Evolutionary conservation across 2,888 invertebrate genomes (phyloP).

Genomic region (Boloria selene): DNA sequence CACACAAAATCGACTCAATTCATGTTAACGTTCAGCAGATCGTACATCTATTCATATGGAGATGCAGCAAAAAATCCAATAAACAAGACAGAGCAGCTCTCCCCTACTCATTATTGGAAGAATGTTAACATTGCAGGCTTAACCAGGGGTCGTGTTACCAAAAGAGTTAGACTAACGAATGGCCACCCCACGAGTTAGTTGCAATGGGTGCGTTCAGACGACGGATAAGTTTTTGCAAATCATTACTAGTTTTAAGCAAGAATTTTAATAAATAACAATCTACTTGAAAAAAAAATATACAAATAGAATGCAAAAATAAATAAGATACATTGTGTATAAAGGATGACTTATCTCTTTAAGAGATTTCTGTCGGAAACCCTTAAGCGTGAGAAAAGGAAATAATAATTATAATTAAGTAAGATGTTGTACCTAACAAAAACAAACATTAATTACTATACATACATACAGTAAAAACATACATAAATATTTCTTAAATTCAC

Average conservation of each 20-base stretch:
- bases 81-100: constrained; percentile 76
- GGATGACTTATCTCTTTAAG: too few species aligned
- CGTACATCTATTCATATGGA: constrained; percentile 79
- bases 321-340: too few species aligned
- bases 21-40: constrained; percentile 73
- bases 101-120: constrained; percentile 80
- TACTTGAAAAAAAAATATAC: too few species aligned
- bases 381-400: too few species aligned
- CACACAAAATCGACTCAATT: constrained; percentile 48
- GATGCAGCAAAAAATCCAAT: constrained; percentile 82
- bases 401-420: too few species aligned
- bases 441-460: too few species aligned
- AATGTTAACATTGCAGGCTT: constrained; percentile 79
- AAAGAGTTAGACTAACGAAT: constrained; percentile 82
- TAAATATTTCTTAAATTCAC: too few species aligned
- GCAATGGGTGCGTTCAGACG: constrained; percentile 42
- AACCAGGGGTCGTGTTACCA: constrained; percentile 79
- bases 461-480: too few species aligned
- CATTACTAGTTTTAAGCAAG: not conserved
- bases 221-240: constrained; percentile 16
- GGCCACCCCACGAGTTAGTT: constrained; percentile 55
- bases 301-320: too few species aligned
- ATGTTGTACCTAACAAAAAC: too few species aligned
- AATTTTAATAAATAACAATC: too few species aligned
- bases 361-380: too few species aligned